These are phyloP conservation scores for Euborellia annulipes DNA, from an alignment of 1,140 invertebrate species.

Conservation along the genomic window DNA sequence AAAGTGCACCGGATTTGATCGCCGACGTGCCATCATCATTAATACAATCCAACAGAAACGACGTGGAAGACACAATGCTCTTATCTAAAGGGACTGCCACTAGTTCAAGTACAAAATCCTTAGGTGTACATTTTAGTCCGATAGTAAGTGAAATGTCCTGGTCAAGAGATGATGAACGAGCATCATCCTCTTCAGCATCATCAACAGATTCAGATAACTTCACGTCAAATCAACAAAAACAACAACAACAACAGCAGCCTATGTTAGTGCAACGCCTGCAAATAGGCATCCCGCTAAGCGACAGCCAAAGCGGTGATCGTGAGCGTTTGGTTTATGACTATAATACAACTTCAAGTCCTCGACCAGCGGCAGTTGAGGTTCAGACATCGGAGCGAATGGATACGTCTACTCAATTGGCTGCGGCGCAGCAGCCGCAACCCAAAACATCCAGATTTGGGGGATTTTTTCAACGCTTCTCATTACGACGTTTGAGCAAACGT, in stretches of 20 bases:
- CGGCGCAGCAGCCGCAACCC: no score
- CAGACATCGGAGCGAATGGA: no score
- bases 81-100: background rate
- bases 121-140: slow-evolving; percentile 47
- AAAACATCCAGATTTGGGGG: slow-evolving; percentile 10
- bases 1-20: slow-evolving; percentile 19
- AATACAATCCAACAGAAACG: slow-evolving; percentile 7
- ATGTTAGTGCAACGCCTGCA: slow-evolving; percentile 5
- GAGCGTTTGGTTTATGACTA: no score
- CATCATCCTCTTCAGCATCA: slow-evolving; percentile 23
- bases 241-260: background rate
- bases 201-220: background rate
- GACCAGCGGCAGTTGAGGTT: no score
- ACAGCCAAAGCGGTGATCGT: no score
- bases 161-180: slow-evolving; percentile 29
- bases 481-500: slow-evolving; percentile 26
- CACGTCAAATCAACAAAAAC: slow-evolving; percentile 16
- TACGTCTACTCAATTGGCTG: no score
- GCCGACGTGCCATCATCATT: slow-evolving; percentile 10
- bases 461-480: slow-evolving; percentile 35
- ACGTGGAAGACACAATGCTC: slow-evolving; percentile 9
- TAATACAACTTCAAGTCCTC: no score
- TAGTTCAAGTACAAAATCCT: no score
- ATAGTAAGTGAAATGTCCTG: slow-evolving; percentile 55
- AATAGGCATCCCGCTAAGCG: background rate